A percentile compares a stretch with the other conserved stretches of the same genome.
phyloP scores from a whole-genome alignment of 2,113 vertebrate species.

The Hemichromis elongatus region DNA sequence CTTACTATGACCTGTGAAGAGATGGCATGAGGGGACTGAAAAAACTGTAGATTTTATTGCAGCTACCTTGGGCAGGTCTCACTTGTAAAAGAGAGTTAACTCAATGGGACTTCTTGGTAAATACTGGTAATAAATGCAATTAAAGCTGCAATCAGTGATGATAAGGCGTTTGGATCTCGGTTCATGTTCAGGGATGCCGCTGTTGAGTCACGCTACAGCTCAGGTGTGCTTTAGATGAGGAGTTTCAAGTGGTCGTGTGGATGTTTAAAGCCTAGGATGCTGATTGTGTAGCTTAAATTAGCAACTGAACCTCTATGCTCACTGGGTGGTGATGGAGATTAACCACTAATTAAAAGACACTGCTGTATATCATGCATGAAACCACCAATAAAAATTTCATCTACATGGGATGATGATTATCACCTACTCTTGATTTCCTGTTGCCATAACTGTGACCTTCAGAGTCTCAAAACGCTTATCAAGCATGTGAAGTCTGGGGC shows the following conservation, averaged over 20 bases:
- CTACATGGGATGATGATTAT: fast-evolving
- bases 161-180: fast-evolving
- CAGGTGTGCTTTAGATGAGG: neutral
- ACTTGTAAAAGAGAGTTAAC: fast-evolving
- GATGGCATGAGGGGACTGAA: neutral
- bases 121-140: neutral
- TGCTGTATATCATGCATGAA: neutral
- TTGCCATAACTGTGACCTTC: neutral
- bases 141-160: neutral
- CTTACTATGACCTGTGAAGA: neutral
- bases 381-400: neutral
- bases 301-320: neutral
- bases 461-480: neutral
- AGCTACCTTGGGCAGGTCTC: neutral
- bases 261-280: neutral
- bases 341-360: neutral
- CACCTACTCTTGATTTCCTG: neutral
- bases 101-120: neutral
- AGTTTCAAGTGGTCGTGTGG: fast-evolving
- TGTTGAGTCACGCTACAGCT: neutral
- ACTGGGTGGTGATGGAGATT: neutral
- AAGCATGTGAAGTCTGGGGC: neutral
- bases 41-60: neutral
- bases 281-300: fast-evolving
- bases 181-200: neutral